These are phyloP conservation scores for Xiphorhynchus erythropygius DNA, from an alignment of 2,797 vertebrate species.

Conservation along the genomic window DNA sequence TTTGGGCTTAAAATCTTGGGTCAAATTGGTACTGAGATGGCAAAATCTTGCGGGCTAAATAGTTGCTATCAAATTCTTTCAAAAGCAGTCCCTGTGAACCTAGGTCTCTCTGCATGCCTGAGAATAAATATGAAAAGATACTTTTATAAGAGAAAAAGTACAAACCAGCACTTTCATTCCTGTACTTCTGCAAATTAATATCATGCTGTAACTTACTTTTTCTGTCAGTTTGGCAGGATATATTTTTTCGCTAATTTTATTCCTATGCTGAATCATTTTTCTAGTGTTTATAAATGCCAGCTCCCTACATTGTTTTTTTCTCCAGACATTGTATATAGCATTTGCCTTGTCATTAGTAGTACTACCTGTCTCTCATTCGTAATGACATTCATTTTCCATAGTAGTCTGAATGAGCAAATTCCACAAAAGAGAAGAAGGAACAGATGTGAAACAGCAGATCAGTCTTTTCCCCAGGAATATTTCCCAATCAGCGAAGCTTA, in stretches of 20 bases:
- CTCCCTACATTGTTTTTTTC: not conserved
- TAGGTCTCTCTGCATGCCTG: not conserved
- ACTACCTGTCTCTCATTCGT: not conserved
- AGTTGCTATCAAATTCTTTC: not conserved
- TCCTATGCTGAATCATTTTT: not conserved
- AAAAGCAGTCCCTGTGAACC: not conserved
- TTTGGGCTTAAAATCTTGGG: not conserved
- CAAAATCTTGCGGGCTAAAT: not conserved
- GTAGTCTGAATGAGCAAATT: not conserved
- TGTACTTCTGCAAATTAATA: not conserved
- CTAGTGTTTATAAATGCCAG: constrained; percentile 7
- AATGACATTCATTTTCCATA: not conserved
- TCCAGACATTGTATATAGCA: not conserved
- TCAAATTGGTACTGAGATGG: not conserved
- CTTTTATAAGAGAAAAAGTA: not conserved
- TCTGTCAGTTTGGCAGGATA: constrained; percentile 9
- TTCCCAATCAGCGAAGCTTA: not conserved
- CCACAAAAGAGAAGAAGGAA: not conserved
- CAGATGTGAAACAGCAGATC: not conserved
- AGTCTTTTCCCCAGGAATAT: not conserved
- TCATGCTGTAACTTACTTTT: not conserved
- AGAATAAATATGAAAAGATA: not conserved
- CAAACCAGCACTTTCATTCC: not conserved
- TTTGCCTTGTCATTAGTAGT: not conserved
- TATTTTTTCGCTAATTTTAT: constrained; percentile 33